phyloP scores from a whole-genome alignment of 1,140 invertebrate genomes.

The Brachionus koreanus region DNA sequence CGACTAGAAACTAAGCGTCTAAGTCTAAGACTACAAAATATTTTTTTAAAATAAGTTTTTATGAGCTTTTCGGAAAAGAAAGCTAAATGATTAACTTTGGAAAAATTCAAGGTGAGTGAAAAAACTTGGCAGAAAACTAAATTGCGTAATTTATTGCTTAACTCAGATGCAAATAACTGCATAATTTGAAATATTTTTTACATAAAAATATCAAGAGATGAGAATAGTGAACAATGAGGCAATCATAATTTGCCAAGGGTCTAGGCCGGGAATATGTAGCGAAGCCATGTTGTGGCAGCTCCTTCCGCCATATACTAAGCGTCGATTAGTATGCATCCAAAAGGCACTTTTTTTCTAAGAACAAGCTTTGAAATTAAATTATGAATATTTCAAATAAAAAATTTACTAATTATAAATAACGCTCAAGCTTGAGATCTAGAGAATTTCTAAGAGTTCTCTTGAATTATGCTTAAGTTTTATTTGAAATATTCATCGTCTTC shows the following conservation, averaged over 20 bases:
- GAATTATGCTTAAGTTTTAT: constrained; percentile 6
- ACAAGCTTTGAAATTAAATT: background rate
- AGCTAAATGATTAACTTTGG: constrained; percentile 6
- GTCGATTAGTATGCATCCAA: background rate
- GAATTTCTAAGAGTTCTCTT: background rate
- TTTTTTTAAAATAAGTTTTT: constrained; percentile 5
- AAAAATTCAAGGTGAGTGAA: background rate
- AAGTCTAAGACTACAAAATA: constrained; percentile 43
- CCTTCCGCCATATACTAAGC: background rate
- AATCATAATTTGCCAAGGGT: constrained; percentile 10
- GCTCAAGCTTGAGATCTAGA: background rate
- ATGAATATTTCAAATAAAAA: constrained; percentile 34
- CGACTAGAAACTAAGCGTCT: constrained; percentile 45
- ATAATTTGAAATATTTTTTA: constrained; percentile 35
- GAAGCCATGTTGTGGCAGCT: background rate
- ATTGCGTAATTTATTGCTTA: constrained; percentile 29
- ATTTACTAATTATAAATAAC: constrained; percentile 37
- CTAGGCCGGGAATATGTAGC: background rate
- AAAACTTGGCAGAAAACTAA: background rate
- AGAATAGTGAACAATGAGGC: background rate
- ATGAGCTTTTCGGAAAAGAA: background rate
- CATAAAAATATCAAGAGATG: constrained; percentile 1
- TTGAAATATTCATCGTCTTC: constrained; percentile 13
- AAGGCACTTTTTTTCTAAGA: background rate
- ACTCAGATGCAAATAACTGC: background rate